phyloP scores from a whole-genome alignment of 2,888 invertebrate species.

The Dynastes tityus region DNA sequence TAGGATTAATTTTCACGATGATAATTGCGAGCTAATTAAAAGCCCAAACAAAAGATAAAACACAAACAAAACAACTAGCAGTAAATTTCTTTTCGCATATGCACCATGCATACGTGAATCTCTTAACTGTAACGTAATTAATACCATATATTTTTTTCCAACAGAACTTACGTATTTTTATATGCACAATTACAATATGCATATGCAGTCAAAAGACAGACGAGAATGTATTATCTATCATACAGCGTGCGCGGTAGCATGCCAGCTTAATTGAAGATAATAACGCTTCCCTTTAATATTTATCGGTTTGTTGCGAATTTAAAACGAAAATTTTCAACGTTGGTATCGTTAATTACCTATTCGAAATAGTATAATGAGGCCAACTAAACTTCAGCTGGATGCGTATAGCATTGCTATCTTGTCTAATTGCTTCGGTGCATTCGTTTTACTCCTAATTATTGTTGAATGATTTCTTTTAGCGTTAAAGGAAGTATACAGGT shows the following conservation, averaged over 20 bases:
- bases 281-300: constrained; percentile 6
- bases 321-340: constrained; percentile 12
- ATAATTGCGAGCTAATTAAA: constrained; percentile 6
- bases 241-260: background rate
- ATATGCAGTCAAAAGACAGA: background rate
- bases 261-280: constrained; percentile 12
- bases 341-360: constrained; percentile 4
- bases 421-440: constrained; percentile 5
- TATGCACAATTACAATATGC: constrained; percentile 4
- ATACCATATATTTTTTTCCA: background rate
- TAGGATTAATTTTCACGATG: background rate
- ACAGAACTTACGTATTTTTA: background rate
- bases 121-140: constrained; percentile 14
- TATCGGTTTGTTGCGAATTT: background rate
- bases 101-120: background rate
- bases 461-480: constrained; percentile 7
- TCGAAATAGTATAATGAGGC: constrained; percentile 12
- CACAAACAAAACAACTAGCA: background rate
- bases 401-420: background rate
- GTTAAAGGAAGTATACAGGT: background rate
- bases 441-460: constrained; percentile 14
- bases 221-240: background rate
- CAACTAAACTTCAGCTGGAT: background rate
- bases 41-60: constrained; percentile 5
- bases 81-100: constrained; percentile 8